A percentile compares a stretch with the other conserved stretches of the same genome.
These are phyloP conservation scores for Siniperca scherzeri DNA, from an alignment of 2,797 vertebrate genomes.

Conservation along the genomic window DNA sequence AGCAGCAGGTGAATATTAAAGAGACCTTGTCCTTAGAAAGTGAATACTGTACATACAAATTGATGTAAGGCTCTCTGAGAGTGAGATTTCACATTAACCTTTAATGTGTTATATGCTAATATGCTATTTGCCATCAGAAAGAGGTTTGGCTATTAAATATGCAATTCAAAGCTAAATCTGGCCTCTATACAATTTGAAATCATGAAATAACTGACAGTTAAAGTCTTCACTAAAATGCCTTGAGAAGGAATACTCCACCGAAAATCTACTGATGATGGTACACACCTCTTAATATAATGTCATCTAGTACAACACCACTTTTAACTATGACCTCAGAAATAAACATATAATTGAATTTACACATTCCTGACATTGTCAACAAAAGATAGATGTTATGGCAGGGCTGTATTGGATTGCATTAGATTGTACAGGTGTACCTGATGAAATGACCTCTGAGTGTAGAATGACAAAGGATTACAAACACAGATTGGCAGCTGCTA, in stretches of 20 bases:
- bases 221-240: background rate
- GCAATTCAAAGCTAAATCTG: constrained; percentile 14
- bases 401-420: background rate
- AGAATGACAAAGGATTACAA: background rate
- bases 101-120: background rate
- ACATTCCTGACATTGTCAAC: too few relatives aligned
- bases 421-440: background rate
- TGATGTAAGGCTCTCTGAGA: constrained; percentile 5
- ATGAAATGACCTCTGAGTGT: background rate
- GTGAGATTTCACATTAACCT: constrained; percentile 44
- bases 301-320: background rate
- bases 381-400: too few relatives aligned
- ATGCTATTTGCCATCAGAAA: constrained; percentile 36
- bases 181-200: constrained; percentile 8
- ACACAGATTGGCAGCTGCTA: background rate
- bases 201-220: background rate
- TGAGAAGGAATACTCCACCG: background rate
- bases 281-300: background rate
- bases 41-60: constrained; percentile 18
- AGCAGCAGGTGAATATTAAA: constrained; percentile 37
- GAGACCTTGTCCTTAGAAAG: constrained; percentile 43
- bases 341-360: too few relatives aligned
- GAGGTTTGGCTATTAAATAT: constrained; percentile 26
- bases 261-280: background rate
- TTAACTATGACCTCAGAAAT: too few relatives aligned